These are phyloP conservation scores for Sebastes iracundus DNA, from an alignment of 2,797 vertebrate genomes.

Conservation along the genomic window DNA sequence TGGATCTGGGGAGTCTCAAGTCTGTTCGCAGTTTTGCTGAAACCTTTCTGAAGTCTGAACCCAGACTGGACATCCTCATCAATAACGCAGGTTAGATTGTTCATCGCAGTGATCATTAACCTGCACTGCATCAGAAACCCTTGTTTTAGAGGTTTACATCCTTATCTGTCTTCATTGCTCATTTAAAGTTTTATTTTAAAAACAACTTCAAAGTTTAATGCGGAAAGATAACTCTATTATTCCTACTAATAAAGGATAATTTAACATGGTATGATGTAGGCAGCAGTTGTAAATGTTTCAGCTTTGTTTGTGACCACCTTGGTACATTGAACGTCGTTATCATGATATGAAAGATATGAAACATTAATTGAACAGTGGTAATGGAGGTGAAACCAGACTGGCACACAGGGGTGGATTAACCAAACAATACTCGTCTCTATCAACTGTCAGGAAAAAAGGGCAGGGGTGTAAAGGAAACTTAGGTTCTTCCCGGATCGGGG, in stretches of 20 bases:
- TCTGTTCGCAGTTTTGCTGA: conserved; percentile 88
- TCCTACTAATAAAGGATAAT: not conserved
- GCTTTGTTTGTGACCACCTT: not conserved
- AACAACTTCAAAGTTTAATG: not conserved
- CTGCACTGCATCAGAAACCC: not conserved
- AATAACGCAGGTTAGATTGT: conserved; percentile 90
- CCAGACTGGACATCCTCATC: conserved; percentile 92
- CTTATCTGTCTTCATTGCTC: not conserved
- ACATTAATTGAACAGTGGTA: not conserved
- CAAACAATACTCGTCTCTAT: too few relatives aligned
- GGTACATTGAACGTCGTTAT: not conserved
- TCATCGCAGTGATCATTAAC: not conserved
- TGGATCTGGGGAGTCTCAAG: conserved; percentile 88
- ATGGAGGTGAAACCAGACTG: too few relatives aligned
- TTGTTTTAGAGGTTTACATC: not conserved
- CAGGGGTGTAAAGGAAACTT: too few relatives aligned
- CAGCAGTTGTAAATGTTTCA: not conserved
- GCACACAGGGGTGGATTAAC: too few relatives aligned
- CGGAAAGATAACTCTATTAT: not conserved
- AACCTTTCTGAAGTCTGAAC: conserved; percentile 87
- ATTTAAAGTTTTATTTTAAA: not conserved
- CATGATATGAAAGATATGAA: not conserved
- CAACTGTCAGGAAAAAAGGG: too few relatives aligned
- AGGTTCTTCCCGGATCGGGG: too few relatives aligned
- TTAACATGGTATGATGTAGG: not conserved